phyloP scores from a whole-genome alignment of 2,113 vertebrate species.

The Axis porcinus region DNA sequence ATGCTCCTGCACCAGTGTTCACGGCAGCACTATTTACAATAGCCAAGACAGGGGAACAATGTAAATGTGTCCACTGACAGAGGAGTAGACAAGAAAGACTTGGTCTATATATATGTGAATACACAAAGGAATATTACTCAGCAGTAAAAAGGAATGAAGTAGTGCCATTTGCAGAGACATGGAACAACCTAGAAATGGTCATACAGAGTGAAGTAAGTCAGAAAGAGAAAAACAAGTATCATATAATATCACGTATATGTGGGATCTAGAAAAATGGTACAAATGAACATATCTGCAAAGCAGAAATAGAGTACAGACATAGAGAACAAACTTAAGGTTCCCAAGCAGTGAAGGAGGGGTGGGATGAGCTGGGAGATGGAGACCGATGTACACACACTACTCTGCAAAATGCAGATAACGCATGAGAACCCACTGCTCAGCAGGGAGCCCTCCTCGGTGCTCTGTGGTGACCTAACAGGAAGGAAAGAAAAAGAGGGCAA shows the following conservation, averaged over 20 bases:
- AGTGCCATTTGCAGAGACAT: background rate
- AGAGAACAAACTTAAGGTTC: background rate
- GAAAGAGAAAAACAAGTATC: background rate
- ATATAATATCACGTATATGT: background rate
- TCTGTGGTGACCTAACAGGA: background rate
- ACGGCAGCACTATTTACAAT: background rate
- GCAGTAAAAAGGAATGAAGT: background rate
- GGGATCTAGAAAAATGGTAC: background rate
- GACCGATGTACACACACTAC: background rate
- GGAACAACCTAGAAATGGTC: background rate
- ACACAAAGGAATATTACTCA: background rate
- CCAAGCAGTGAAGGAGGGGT: background rate
- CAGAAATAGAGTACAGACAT: background rate
- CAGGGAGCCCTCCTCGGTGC: background rate
- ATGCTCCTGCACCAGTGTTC: background rate
- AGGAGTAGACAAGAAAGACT: background rate
- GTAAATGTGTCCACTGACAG: background rate
- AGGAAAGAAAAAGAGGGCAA: background rate
- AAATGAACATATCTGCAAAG: background rate
- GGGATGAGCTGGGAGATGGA: background rate
- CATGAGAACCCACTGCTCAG: background rate
- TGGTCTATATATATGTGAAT: background rate
- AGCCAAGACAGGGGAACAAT: background rate
- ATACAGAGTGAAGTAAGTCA: background rate
- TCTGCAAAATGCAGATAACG: fast-evolving